Conservation (phyloP, 1,140 invertebrate species). For the Drosophila repleta region DNA sequence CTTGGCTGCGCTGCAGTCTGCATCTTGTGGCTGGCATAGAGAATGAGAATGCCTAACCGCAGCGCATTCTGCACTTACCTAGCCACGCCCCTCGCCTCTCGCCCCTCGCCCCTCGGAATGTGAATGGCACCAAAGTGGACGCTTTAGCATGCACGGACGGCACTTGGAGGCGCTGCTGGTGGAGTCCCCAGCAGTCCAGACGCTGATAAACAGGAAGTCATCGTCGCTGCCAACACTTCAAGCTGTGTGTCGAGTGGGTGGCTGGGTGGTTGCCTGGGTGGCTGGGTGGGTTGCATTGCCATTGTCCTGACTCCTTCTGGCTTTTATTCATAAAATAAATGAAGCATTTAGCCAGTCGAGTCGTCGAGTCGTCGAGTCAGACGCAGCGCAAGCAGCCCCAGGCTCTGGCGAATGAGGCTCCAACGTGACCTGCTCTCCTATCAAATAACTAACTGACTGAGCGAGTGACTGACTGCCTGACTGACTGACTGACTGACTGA, state of each 20-base stretch:
- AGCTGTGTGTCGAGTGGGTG: constrained; percentile 71
- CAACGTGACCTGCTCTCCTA: constrained; percentile 1
- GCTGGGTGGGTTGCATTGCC: constrained; percentile 14
- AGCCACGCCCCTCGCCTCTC: background rate
- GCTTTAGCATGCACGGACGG: constrained; percentile 79
- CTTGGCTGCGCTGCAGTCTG: background rate
- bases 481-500: constrained; percentile 28
- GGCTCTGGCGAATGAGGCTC: constrained; percentile 1
- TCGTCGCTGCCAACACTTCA: constrained; percentile 71
- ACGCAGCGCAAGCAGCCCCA: constrained; percentile 15
- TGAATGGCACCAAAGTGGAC: constrained; percentile 78
- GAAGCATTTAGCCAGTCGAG: constrained; percentile 73
- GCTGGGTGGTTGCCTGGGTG: background rate
- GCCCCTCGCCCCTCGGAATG: constrained; percentile 28
- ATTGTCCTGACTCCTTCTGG: constrained; percentile 57
- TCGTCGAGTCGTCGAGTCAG: constrained; percentile 8
- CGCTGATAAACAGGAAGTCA: constrained; percentile 78
- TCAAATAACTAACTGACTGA: background rate
- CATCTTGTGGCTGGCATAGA: constrained; percentile 1
- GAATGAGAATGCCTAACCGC: background rate
- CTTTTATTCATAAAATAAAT: constrained; percentile 79
- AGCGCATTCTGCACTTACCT: too few relatives aligned
- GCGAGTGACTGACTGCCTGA: constrained; percentile 10
- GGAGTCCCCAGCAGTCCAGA: constrained; percentile 52
- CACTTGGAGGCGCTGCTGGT: constrained; percentile 47